Base-by-base conservation (phyloP, 2,113 vertebrate species). In the Cisticola juncidis region DNA sequence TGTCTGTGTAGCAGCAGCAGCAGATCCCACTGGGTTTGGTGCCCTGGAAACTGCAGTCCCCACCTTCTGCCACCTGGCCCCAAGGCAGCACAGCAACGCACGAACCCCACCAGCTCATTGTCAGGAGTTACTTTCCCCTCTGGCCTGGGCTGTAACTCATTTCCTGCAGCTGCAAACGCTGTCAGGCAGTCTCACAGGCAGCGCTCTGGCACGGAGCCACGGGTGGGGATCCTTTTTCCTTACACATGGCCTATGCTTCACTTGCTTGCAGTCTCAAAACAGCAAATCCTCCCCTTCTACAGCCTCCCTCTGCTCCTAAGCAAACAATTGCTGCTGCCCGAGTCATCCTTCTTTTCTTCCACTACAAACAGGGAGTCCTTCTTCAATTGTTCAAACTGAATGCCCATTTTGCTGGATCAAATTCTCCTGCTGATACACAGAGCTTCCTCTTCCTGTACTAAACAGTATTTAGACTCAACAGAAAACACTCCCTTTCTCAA, bases 81-180 rank as follows among this genome's bases (percentile, higher is more conserved):
- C 88, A 66, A 31, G 57, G 76, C 76, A 79, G 44, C 31, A 24
- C 8, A n/a, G 74, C 74, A 69, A 31, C 69, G 85, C 85, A 47
- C 51, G 53, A 22, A 53, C 21, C 15, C 6, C 61, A 88, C 79
- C 90, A 93, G 48, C 88, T 80, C 88, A 82, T 33, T 64, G 81
- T 69, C 33, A 25, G 33, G 72, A 83, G 76, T 51, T 73, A 38
- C 82, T 73, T 93, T 97, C 86, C 94, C 92, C 24, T 47, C 69
- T 83, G 86, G 86, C 77, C 86, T 58, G 86, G 86, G 80, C 86
- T 88, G 65, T 70, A 95, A 90, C 76, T 94, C 95, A 94, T 95
- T 97, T 97, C 96, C 96, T 95, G 95, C 96, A 97, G 96, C 96
- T 97, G 96, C 94, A 88, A 70, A 62, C 1, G 9, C 57, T 81